A percentile compares a stretch with the other conserved stretches of the same genome.
Conservation (phyloP, 2,113 vertebrate genomes). For the Tragelaphus imberbis region DNA sequence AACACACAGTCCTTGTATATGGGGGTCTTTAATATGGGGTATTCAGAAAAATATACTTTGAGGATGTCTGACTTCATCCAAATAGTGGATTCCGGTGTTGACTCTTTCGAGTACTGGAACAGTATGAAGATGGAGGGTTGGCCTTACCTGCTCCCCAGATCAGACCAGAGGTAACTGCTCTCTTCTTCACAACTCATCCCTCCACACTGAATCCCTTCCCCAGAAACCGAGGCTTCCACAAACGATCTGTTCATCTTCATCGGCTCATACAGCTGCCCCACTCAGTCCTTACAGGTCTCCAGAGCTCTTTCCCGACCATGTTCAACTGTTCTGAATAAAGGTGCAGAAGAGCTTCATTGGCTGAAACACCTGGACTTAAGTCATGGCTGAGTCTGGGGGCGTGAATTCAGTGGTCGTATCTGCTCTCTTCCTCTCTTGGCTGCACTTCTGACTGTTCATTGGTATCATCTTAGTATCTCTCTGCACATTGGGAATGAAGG, state of each 20-base stretch:
- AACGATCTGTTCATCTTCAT: neutral
- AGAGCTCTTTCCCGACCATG: neutral
- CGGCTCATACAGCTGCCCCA: neutral
- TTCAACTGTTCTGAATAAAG: neutral
- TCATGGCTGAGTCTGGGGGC: neutral
- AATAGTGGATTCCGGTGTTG: neutral
- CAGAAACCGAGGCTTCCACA: neutral
- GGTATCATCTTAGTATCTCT: neutral
- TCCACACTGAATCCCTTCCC: neutral
- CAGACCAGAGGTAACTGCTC: neutral
- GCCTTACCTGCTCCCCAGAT: neutral
- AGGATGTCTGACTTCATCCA: neutral
- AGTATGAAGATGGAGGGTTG: neutral
- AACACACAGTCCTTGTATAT: neutral
- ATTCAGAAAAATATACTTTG: neutral
- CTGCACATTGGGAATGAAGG: neutral
- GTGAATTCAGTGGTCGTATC: neutral
- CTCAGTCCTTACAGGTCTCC: neutral
- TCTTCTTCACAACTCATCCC: neutral
- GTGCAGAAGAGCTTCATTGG: neutral
- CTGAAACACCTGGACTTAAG: neutral
- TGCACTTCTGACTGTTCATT: neutral
- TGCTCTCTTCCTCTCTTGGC: neutral
- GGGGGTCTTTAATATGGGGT: neutral
- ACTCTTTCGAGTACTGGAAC: neutral